Percentiles rank a stretch among this genome's conserved stretches.
These are phyloP conservation scores for Eolophus roseicapilla DNA, from an alignment of 2,113 vertebrate species.

Conservation along the genomic window DNA sequence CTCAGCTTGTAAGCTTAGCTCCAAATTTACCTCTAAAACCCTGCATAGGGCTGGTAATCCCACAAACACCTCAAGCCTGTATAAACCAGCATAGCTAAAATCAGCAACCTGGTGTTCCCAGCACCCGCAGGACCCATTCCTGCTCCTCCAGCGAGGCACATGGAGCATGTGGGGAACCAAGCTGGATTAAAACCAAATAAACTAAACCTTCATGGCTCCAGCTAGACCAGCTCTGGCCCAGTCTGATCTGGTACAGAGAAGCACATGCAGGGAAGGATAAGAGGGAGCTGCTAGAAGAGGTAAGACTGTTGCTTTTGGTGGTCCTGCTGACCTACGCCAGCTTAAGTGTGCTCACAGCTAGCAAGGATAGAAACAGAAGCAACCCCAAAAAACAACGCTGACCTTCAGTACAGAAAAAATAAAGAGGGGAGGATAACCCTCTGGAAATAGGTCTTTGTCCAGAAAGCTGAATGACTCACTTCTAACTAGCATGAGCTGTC, in stretches of 20 bases:
- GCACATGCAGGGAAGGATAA: neutral
- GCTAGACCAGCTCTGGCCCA: neutral
- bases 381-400: neutral
- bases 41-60: neutral
- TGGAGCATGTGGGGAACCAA: neutral
- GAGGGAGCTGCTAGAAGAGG: neutral
- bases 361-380: neutral
- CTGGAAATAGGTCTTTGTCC: neutral
- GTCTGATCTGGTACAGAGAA: neutral
- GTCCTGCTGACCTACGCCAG: neutral
- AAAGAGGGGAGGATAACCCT: neutral
- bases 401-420: neutral
- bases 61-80: neutral
- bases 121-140: rapidly evolving
- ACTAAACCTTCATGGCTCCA: neutral
- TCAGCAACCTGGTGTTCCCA: rapidly evolving
- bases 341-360: neutral
- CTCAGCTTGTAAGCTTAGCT: neutral
- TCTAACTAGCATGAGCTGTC: neutral
- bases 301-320: neutral
- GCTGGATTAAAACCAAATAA: neutral
- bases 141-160: neutral
- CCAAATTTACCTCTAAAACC: neutral
- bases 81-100: neutral
- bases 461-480: neutral